A percentile compares a stretch with the other conserved stretches of the same genome.
Evolutionary conservation across 2,113 vertebrate species (phyloP).

Genomic region (Heteronetta atricapilla): DNA sequence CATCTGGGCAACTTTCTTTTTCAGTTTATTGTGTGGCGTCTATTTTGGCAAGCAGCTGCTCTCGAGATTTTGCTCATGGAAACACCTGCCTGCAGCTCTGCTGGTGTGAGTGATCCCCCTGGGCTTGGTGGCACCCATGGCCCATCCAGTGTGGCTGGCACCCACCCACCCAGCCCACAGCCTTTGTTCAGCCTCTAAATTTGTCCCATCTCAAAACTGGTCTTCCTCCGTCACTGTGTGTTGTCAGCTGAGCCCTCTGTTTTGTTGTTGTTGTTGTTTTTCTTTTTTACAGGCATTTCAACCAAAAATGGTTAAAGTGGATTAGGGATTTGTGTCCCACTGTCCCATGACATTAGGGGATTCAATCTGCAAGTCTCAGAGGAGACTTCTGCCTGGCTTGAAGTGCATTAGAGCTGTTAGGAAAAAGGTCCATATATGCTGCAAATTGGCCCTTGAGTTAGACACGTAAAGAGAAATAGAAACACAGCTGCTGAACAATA

Average conservation of each 20-base stretch:
- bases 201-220: not conserved
- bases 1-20: slow-evolving; percentile 28
- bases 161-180: accelerated
- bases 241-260: not conserved
- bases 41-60: slow-evolving; percentile 33
- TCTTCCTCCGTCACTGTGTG: not conserved
- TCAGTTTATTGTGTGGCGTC: not conserved
- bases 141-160: accelerated
- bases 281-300: not conserved
- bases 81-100: not conserved
- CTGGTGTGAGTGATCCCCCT: not conserved
- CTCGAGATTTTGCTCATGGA: not conserved
- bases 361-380: not conserved
- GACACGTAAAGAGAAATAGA: not conserved
- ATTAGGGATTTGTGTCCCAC: not conserved
- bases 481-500: not conserved
- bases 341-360: accelerated
- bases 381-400: not conserved
- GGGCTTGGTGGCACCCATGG: accelerated
- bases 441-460: not conserved
- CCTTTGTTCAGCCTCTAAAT: not conserved
- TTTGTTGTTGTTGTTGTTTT: not conserved
- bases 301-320: not conserved
- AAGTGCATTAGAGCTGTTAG: accelerated
- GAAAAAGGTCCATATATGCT: not conserved